Conservation (phyloP, 2,797 vertebrate species). For the Okamejei kenojei region DNA sequence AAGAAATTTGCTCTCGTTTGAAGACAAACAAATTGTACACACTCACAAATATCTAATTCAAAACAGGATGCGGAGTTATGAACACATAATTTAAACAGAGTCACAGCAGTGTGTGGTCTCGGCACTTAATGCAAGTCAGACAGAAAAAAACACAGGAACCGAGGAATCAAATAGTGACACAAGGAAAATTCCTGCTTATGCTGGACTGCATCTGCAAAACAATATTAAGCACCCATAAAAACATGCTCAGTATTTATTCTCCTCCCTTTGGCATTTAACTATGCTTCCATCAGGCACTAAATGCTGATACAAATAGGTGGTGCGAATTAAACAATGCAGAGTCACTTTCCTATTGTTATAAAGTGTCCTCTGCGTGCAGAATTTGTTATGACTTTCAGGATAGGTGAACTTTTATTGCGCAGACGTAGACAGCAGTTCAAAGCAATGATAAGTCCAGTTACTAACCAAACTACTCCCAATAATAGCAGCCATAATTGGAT, state of each 20-base stretch:
- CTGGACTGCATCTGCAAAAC: not conserved
- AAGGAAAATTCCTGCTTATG: not conserved
- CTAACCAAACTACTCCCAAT: not conserved
- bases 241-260: not conserved
- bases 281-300: not conserved
- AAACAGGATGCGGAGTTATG: constrained; percentile 67
- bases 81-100: constrained; percentile 74
- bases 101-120: constrained; percentile 66
- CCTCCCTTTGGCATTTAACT: not conserved
- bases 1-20: not conserved
- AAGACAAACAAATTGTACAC: constrained; percentile 45
- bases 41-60: constrained; percentile 61
- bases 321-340: not conserved
- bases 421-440: not conserved
- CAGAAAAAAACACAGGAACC: not conserved
- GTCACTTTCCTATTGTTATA: not conserved
- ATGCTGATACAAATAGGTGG: not conserved
- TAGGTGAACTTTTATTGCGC: not conserved
- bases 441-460: not conserved
- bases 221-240: not conserved
- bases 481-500: constrained; percentile 1
- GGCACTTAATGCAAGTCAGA: not conserved
- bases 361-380: not conserved
- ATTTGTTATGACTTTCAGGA: not conserved
- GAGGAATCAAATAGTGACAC: not conserved